phyloP scores from a whole-genome alignment of 2,797 vertebrate species.

The Uromys caudimaculatus region DNA sequence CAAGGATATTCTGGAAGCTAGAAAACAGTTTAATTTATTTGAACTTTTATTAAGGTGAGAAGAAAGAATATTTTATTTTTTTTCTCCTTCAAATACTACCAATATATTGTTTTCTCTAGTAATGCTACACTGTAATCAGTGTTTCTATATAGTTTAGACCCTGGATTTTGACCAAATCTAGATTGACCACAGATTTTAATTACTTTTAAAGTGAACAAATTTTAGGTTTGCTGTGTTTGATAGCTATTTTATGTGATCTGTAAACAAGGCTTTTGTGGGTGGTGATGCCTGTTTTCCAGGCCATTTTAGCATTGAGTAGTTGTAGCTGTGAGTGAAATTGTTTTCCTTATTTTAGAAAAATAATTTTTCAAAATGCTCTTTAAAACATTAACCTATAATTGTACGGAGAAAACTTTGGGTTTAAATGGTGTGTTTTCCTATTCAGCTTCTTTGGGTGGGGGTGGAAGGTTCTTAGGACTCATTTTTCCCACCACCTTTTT shows the following conservation, averaged over 20 bases:
- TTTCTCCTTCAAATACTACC: conserved; percentile 31
- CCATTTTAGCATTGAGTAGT: conserved; percentile 50
- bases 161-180: conserved; percentile 51
- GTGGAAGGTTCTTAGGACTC: background rate
- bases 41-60: conserved; percentile 61
- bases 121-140: conserved; percentile 44
- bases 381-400: background rate
- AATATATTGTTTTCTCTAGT: background rate
- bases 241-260: conserved; percentile 45
- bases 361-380: background rate
- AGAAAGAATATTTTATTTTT: conserved; percentile 43
- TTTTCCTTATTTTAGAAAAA: conserved; percentile 47
- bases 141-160: background rate
- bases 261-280: conserved; percentile 21
- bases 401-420: background rate
- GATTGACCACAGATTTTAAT: conserved; percentile 61
- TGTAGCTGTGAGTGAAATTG: conserved; percentile 39
- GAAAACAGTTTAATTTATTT: conserved; percentile 58
- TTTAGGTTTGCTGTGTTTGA: conserved; percentile 29
- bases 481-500: background rate
- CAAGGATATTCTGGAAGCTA: conserved; percentile 72
- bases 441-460: conserved; percentile 1
- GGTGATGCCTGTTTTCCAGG: conserved; percentile 53
- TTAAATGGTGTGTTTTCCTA: conserved; percentile 25
- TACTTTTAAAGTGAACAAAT: conserved; percentile 62